Percentiles rank a stretch among this genome's conserved stretches.
These are phyloP conservation scores for Drosophila stalkeri DNA, from an alignment of 2,888 invertebrate species.

Conservation along the genomic window DNA sequence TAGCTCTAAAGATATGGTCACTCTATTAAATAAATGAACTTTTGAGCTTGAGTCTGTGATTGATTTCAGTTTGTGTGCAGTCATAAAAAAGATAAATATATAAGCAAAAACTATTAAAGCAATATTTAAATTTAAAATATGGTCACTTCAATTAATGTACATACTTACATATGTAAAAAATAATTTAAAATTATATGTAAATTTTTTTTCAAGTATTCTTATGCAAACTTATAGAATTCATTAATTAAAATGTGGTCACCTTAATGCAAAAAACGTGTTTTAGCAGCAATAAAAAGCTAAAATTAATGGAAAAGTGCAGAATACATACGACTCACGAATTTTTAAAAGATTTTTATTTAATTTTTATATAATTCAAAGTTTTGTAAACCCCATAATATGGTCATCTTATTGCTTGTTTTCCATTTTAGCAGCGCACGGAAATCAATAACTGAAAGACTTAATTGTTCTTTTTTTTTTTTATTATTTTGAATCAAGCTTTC, in stretches of 20 bases:
- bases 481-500: too few relatives aligned
- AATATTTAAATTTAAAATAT: background rate
- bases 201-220: background rate
- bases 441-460: too few relatives aligned
- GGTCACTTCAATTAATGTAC: background rate
- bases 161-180: too few relatives aligned
- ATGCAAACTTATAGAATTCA: too few relatives aligned
- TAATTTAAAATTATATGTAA: background rate
- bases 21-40: background rate
- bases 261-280: background rate
- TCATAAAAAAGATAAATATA: background rate
- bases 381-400: background rate
- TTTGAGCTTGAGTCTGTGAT: background rate
- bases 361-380: too few relatives aligned
- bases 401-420: background rate
- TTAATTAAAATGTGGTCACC: background rate
- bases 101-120: background rate
- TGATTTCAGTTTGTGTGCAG: too few relatives aligned
- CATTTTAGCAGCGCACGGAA: background rate
- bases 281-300: too few relatives aligned
- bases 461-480: too few relatives aligned
- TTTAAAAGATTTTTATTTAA: background rate
- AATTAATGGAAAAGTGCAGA: background rate
- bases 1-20: background rate
- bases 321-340: background rate